phyloP scores from a whole-genome alignment of 2,888 invertebrate species.

The Tinea pellionella region DNA sequence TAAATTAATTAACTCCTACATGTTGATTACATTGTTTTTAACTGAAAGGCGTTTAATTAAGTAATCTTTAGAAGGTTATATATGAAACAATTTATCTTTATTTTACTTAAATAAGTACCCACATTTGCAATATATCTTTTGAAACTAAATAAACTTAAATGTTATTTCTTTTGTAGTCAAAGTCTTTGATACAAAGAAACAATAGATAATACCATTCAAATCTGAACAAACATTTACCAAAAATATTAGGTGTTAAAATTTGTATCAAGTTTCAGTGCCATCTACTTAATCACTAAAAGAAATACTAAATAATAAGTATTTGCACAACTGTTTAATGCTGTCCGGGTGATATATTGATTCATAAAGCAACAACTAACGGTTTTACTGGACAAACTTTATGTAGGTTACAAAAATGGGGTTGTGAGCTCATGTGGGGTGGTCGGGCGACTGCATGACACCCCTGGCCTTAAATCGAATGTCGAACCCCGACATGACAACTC shows the following conservation, averaged over 20 bases:
- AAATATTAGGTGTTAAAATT: background rate
- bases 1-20: conserved; percentile 6
- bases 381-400: conserved; percentile 54
- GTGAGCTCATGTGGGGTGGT: conserved; percentile 44
- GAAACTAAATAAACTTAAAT: background rate
- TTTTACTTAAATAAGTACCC: background rate
- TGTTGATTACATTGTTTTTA: conserved; percentile 2
- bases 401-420: conserved; percentile 61
- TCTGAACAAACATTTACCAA: background rate
- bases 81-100: background rate
- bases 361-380: conserved; percentile 55
- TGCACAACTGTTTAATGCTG: conserved; percentile 67
- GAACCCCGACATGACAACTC: conserved; percentile 20
- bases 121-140: background rate
- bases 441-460: conserved; percentile 41
- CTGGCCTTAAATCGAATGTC: conserved; percentile 50
- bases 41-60: background rate
- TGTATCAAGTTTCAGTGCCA: background rate
- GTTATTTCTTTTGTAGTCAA: too few relatives aligned
- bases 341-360: conserved; percentile 43
- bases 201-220: background rate
- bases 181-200: too few relatives aligned
- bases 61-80: background rate
- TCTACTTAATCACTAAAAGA: background rate
- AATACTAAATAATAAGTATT: conserved; percentile 26